Percentiles rank a stretch among this genome's conserved stretches.
Evolutionary conservation across 2,113 vertebrate species (phyloP).

Genomic region (Elaphurus davidianus): DNA sequence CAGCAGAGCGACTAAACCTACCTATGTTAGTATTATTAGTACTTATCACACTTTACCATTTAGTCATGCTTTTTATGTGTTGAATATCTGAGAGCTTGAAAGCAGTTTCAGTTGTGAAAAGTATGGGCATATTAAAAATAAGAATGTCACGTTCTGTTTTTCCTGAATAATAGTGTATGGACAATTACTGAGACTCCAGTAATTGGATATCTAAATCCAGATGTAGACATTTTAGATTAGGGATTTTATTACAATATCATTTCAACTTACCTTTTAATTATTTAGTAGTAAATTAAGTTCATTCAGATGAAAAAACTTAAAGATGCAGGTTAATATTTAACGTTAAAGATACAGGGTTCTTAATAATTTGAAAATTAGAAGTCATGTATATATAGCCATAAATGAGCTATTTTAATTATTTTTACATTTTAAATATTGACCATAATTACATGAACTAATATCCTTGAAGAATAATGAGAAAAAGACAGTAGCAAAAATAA

Average conservation of each 20-base stretch:
- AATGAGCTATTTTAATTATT: not conserved
- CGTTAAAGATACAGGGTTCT: not conserved
- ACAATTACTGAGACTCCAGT: not conserved
- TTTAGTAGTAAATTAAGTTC: not conserved
- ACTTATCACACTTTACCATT: constrained; percentile 2
- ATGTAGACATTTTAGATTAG: not conserved
- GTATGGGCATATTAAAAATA: not conserved
- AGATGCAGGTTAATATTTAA: not conserved
- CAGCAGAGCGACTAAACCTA: not conserved
- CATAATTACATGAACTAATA: not conserved
- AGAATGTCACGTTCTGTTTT: not conserved
- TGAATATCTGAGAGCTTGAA: constrained; percentile 23
- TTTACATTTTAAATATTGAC: not conserved
- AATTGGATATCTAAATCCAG: not conserved
- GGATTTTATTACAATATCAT: not conserved
- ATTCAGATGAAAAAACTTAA: constrained; percentile 3
- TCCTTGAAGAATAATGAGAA: not conserved
- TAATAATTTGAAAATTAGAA: constrained; percentile 16
- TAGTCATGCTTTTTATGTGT: not conserved
- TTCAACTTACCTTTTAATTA: not conserved
- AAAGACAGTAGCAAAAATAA: not conserved
- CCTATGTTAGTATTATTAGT: not conserved
- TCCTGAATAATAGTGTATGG: not conserved
- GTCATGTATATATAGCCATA: not conserved
- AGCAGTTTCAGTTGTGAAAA: not conserved